Evolutionary conservation across 2,113 vertebrate genomes (phyloP).

Genomic region (Picathartes gymnocephalus): DNA sequence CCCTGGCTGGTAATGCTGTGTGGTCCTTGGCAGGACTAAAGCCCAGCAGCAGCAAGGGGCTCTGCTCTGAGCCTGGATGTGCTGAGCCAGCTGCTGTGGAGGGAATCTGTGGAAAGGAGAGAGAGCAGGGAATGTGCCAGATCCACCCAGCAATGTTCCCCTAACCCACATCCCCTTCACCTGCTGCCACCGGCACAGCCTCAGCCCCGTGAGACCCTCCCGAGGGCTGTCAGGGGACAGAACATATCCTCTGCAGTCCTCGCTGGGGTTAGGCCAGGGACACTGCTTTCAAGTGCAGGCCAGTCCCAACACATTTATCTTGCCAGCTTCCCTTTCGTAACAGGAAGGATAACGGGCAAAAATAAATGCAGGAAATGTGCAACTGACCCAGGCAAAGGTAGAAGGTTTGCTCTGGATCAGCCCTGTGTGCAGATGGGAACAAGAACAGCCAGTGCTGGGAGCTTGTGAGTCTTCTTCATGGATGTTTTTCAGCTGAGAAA

Average conservation of each 20-base stretch:
- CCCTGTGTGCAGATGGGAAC: background rate
- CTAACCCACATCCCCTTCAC: fast-evolving
- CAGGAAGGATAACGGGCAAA: constrained; percentile 30
- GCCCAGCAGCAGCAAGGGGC: fast-evolving
- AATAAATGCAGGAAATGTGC: constrained; percentile 30
- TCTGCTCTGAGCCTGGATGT: background rate
- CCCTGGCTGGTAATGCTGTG: background rate
- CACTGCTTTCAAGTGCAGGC: constrained; percentile 17
- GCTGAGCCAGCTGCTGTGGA: background rate
- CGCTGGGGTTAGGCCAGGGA: background rate
- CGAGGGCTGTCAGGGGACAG: fast-evolving
- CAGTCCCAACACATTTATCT: background rate
- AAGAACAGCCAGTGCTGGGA: background rate
- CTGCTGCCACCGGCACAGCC: background rate
- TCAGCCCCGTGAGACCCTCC: background rate
- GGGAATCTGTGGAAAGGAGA: background rate
- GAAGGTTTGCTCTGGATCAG: background rate
- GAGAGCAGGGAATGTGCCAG: background rate
- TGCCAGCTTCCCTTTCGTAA: constrained; percentile 29
- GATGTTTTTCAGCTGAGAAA: background rate
- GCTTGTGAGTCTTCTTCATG: background rate
- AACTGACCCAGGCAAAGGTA: background rate
- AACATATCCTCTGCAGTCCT: background rate
- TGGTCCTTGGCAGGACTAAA: background rate
- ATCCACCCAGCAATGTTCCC: background rate